These are phyloP conservation scores for Aurelia sp. DNA, from an alignment of 30 jellyfish, hydroid and myxozoan species.

Conservation along the genomic window DNA sequence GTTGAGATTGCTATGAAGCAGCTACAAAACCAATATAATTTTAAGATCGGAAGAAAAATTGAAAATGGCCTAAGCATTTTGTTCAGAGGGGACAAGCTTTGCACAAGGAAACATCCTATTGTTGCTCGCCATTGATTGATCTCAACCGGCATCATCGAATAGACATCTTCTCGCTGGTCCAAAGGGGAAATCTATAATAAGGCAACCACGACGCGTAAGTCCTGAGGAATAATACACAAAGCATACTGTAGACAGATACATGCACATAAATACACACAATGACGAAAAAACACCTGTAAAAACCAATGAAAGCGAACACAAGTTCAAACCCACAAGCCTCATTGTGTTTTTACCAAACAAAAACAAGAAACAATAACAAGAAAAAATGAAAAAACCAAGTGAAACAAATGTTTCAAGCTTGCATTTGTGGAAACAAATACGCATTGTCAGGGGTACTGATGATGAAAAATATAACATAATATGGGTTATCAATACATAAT, in stretches of 20 bases:
- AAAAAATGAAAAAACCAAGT: not conserved
- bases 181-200: not conserved
- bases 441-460: not conserved
- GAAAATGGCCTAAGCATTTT: conserved; percentile 22
- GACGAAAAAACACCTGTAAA: conserved; percentile 6
- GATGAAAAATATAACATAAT: no score
- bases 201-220: conserved; percentile 16
- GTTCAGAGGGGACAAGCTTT: not conserved
- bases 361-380: conserved; percentile 2
- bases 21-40: not conserved
- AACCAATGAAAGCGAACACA: conserved; percentile 8
- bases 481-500: no score
- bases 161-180: conserved; percentile 33
- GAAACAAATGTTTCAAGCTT: conserved; percentile 24
- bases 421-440: not conserved
- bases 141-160: conserved; percentile 38
- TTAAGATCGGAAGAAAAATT: not conserved
- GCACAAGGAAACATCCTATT: conserved; percentile 41
- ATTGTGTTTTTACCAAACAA: conserved; percentile 1
- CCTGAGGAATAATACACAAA: not conserved
- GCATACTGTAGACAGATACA: conserved; percentile 10
- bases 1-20: conserved; percentile 28
- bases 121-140: conserved; percentile 52
- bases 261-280: not conserved
- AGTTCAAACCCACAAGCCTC: not conserved